Evolutionary conservation across 2,797 vertebrate species (phyloP), one percentile per base, ranked within the genome.

Genomic region (Malurus leucopterus): DNA sequence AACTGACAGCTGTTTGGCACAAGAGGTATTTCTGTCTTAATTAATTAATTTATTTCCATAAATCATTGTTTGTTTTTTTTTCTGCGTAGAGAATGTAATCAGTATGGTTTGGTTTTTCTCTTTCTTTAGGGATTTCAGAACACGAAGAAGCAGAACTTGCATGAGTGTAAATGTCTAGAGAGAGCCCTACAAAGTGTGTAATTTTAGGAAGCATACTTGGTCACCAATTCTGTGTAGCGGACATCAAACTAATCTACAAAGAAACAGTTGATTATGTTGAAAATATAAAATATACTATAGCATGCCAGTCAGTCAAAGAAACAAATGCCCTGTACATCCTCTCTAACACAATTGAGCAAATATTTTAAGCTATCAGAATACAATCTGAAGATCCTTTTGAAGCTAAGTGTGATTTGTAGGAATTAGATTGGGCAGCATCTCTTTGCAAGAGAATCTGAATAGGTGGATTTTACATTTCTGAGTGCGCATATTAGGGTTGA

Each of bases 361-460:
- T 76, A 88, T 61, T 89, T 73, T 86, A 93, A 80, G 67, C 15
- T 78, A n/a, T 65, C 51, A 32, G 83, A 88, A 91, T 79, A 78
- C 73, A 69, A 63, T 74, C 64, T 82, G 82, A 90, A 82, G 86
- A 90, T 89, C 63, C 38, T 78, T 94, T 75, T 80, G 79, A 90
- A 89, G 72, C 59, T 63, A 57, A 47, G 34, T 43, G n/a, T 57
- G 68, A 67, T 84, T 88, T 88, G 26, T 62, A 51, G 80, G 74
- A 92, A 78, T 86, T 88, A 91, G 83, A 67, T 21, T 38, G 71
- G 85, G 61, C 71, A 86, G 74, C 61, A 73, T 84, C 53, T 76
- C 64, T 68, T 76, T 0, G 0, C 75, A 73, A 79, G 64, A 68
- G 73, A 85, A 55, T 75, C 53, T 32, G 59, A 75, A 70, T 84